phyloP scores from a whole-genome alignment of 2,797 vertebrate genomes.

The Rhynchonycteris naso region DNA sequence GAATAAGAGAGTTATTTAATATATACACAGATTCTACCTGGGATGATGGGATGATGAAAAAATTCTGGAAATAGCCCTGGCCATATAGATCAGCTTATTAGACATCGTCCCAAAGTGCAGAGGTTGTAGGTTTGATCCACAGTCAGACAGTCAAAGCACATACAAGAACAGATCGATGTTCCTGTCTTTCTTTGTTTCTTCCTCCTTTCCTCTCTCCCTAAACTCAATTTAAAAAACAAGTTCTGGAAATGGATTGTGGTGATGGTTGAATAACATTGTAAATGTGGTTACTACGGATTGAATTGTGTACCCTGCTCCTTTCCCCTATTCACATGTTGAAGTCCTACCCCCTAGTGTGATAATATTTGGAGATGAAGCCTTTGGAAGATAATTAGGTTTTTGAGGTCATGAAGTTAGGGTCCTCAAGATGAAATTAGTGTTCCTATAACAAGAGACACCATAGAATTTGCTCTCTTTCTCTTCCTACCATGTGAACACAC shows the following conservation, averaged over 20 bases:
- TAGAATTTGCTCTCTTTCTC: background rate
- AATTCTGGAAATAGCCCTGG: background rate
- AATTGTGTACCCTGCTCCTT: background rate
- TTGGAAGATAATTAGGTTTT: background rate
- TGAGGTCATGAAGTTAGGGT: background rate
- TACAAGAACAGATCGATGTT: too few species aligned
- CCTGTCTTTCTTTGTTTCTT: too few species aligned
- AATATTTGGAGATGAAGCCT: background rate
- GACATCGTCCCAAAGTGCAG: too few species aligned
- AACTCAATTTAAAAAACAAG: too few species aligned
- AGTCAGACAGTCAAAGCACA: too few species aligned
- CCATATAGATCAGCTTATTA: too few species aligned
- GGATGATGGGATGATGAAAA: background rate
- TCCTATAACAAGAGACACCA: background rate
- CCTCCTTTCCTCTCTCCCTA: too few species aligned
- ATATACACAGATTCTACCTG: background rate
- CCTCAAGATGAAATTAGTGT: constrained; percentile 1
- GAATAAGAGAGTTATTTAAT: background rate
- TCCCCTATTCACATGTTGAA: background rate
- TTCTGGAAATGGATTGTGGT: background rate
- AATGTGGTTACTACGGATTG: background rate
- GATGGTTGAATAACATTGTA: background rate
- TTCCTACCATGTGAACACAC: background rate
- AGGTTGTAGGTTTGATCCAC: too few species aligned
- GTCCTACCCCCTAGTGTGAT: background rate